Base-by-base conservation (phyloP, 2,888 invertebrate genomes). In the Galerucella pusilla region DNA sequence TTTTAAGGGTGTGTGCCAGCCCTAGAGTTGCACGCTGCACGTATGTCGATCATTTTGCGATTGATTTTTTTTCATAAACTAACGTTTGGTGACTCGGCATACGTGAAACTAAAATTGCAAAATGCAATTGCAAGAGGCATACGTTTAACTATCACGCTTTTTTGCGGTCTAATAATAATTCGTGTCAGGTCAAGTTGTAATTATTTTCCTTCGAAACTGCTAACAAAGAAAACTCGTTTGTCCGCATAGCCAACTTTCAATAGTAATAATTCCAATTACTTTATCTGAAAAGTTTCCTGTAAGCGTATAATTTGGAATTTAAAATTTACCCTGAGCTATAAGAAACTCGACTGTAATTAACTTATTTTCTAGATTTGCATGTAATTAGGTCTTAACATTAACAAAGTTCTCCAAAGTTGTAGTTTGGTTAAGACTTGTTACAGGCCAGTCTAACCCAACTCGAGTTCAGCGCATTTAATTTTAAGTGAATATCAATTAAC, bases 281-380 rank as follows among this genome's bases (percentile, higher is more conserved):
- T 10, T 2, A 57, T 57, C 16, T 20, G 57, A 57, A 57, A 57
- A 57, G 57, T 57, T 57, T 57, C 57, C 9, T 20, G 20, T 57
- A 57, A 57, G 16, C 10, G 16, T 57, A 20, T 57, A 57, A 57
- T 57, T 57, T 57, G 10, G 2, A 49, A 49, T 49, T 11, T 49
- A 12, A 11, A 57, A 57, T 3, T 6, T 10, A 20, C 57, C 20
- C 57, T 20, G 10, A 20, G 57, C 57, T 20, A 57, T 57, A 16
- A 16, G 20, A 57, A 57, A 57, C 16, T 57, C 16, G 16, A 16
- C 16, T 16, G 2, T 57, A 54, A 54, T 54, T 54, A 54, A n/a
- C n/a, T 54, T 54, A 54, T 54, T 54, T n/a, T 16, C n/a, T 54
- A 20, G 16, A 57, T 57, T 57, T 57, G 57, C 57, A 57, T 57